Percentiles rank a stretch among this genome's conserved stretches.
Evolutionary conservation across 1,140 invertebrate genomes (phyloP).

Genomic region (Elysia chlorotica): DNA sequence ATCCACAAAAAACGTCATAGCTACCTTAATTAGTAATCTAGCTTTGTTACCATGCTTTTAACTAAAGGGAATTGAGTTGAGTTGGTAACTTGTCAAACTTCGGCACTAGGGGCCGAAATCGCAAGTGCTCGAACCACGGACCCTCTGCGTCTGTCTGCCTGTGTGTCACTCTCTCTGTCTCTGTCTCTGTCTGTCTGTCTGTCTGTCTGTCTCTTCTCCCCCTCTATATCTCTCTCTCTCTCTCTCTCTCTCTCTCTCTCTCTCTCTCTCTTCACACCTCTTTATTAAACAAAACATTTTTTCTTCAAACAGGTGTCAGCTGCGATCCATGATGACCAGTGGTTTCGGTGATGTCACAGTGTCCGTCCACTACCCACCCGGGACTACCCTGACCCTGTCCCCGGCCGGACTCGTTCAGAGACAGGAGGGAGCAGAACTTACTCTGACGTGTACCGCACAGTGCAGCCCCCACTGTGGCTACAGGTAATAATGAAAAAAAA

Average conservation of each 20-base stretch:
- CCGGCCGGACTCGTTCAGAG: constrained; percentile 5
- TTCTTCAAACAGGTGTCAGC: neutral
- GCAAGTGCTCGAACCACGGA: neutral
- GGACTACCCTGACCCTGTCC: constrained; percentile 4
- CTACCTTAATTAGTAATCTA: no score
- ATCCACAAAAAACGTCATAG: no score
- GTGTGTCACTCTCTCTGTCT: neutral
- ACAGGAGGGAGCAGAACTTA: constrained; percentile 4
- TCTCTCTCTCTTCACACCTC: neutral
- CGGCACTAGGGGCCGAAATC: no score
- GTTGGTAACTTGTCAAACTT: no score
- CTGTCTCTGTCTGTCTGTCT: neutral
- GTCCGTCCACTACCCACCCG: neutral
- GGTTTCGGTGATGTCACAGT: neutral
- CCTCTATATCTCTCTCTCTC: neutral
- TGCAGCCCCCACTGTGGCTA: constrained; percentile 10
- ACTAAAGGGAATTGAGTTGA: no score
- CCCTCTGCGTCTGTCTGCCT: neutral
- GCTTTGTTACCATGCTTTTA: no score
- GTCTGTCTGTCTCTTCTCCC: neutral
- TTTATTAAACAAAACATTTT: neutral
- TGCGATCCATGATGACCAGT: neutral
- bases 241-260: neutral
- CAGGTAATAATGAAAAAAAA: neutral
- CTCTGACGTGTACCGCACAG: constrained; percentile 3